Evolutionary conservation across 2,888 invertebrate genomes (phyloP), one percentile per base, ranked within the genome.

Genomic region (Chymomyza procnemis): DNA sequence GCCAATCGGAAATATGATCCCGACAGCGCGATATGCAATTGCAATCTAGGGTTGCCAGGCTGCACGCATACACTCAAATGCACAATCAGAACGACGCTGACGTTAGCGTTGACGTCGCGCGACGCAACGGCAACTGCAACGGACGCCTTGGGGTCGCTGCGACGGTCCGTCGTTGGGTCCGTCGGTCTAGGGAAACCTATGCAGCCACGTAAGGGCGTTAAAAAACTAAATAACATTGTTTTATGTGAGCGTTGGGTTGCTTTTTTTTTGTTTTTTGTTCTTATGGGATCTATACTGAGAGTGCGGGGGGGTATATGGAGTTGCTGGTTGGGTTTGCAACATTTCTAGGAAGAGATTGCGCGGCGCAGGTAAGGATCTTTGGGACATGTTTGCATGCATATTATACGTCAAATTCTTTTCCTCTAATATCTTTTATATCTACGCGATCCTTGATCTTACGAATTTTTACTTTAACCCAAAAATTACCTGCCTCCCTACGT

Each of bases 1-100:
- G 84, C 78, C 80, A 79, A 76, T 75, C 75, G 57, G 89, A 84
- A 88, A 88, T 87, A 79, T 78, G 89, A 88, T 78, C 85, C 34
- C 78, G 56, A 14, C 58, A 14, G 26, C 21, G 60, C 78, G 82
- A 84, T 75, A 66, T 78, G 82, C 75, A 79, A 74, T 68, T 80
- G 85, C 74, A 75, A 70, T 61, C 59, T 54, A 34, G 54, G 41
- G 54, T 52, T 52, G 21, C 41, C 54, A 61, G 48, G 58, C 16
- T 50, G 19, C 55, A 60, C 34, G 19, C 58, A 26, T 48, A 64
- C 47, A 26, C 8, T n/a, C 48, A 48, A 46, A 50, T 41, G 26
- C n/a, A 47, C 52, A 55, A 61, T 61, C 52, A 52, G 61, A 18
- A 50, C 50, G 30, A 19, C 19, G 14, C 2, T 4, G 50, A 12